Percentiles rank a stretch among this genome's conserved stretches.
Conservation (phyloP, 1,140 invertebrate species). For the Sweltsa coloradensis region DNA sequence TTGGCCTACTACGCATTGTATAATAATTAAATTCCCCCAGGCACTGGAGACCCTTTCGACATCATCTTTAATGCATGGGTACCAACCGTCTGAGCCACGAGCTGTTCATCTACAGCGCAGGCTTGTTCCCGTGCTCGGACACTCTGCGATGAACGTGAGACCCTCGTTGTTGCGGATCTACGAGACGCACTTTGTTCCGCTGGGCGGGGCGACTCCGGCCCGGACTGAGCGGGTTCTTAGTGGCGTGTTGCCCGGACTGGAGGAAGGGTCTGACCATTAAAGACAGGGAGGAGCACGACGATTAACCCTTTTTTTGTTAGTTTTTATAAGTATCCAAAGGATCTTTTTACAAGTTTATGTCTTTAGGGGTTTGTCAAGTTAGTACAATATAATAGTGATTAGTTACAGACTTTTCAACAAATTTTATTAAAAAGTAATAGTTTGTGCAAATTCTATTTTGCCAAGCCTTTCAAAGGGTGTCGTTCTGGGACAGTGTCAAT, state of each 20-base stretch:
- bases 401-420: no score
- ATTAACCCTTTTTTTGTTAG: slow-evolving; percentile 55
- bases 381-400: no score
- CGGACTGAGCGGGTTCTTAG: slow-evolving; percentile 78
- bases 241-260: slow-evolving; percentile 73
- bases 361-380: no score
- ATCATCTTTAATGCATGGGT: slow-evolving; percentile 86
- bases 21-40: no score
- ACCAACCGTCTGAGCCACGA: slow-evolving; percentile 70
- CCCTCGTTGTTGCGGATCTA: slow-evolving; percentile 75
- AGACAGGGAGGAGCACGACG: no score
- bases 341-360: neutral
- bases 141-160: slow-evolving; percentile 86
- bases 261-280: slow-evolving; percentile 88
- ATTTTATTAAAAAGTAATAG: no score
- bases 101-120: slow-evolving; percentile 73
- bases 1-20: no score
- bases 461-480: no score
- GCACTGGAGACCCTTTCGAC: slow-evolving; percentile 85
- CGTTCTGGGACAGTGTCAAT: no score
- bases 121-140: slow-evolving; percentile 76
- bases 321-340: no score
- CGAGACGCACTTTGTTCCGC: slow-evolving; percentile 82
- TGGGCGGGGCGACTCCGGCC: slow-evolving; percentile 67
- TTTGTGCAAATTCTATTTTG: no score